phyloP scores from a whole-genome alignment of 2,888 invertebrate species.

The Cheilosia variabilis region DNA sequence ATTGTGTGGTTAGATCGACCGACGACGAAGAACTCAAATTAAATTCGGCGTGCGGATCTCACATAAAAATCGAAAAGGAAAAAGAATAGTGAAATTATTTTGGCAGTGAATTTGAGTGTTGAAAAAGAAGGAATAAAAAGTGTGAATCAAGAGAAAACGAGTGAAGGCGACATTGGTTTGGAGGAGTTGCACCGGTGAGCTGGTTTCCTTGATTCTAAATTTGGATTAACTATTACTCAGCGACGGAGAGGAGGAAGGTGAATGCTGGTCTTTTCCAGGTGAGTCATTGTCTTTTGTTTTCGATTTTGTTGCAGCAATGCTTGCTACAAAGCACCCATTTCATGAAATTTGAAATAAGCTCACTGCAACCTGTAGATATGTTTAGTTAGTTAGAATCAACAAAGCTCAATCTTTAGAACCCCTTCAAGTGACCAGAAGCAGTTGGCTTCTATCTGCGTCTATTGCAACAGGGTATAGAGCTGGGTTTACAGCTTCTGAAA shows the following conservation, averaged over 20 bases:
- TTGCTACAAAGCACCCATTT: no score
- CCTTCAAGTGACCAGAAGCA: no score
- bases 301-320: neutral
- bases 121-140: neutral
- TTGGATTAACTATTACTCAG: slow-evolving; percentile 26
- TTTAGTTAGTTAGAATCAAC: no score
- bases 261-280: slow-evolving; percentile 44
- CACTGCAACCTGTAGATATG: no score
- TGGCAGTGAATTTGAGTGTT: slow-evolving; percentile 20
- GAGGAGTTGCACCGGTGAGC: slow-evolving; percentile 7
- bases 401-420: no score
- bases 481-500: no score
- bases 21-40: slow-evolving; percentile 16
- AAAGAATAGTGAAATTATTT: slow-evolving; percentile 22
- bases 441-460: no score
- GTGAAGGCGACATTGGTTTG: slow-evolving; percentile 30
- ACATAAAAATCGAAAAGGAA: neutral
- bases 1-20: slow-evolving; percentile 4
- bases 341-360: no score
- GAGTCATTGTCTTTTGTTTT: slow-evolving; percentile 26
- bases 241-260: slow-evolving; percentile 7
- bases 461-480: no score
- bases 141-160: neutral
- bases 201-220: slow-evolving; percentile 33
- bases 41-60: slow-evolving; percentile 25